A percentile compares a stretch with the other conserved stretches of the same genome.
phyloP scores from a whole-genome alignment of 2,797 vertebrate genomes.

The Numenius phaeopus region DNA sequence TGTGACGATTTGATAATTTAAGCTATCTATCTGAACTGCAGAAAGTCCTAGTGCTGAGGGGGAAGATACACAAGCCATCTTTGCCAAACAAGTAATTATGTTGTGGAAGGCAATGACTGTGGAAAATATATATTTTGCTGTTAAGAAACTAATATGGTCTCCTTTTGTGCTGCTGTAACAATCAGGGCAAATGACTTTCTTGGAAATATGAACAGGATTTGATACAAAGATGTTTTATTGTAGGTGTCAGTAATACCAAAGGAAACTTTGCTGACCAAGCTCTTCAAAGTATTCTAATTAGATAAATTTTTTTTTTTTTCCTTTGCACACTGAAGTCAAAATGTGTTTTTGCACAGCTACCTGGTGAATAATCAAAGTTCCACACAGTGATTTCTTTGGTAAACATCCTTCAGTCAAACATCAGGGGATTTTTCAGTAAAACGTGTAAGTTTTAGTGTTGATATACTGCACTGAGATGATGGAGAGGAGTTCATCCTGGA shows the following conservation, averaged over 20 bases:
- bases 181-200: neutral
- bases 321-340: neutral
- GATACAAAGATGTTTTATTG: neutral
- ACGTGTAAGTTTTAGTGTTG: neutral
- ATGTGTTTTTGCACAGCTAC: neutral
- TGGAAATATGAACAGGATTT: neutral
- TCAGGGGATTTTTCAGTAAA: neutral
- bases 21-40: neutral
- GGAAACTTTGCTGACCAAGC: neutral
- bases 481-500: neutral
- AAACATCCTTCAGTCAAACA: neutral
- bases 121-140: neutral
- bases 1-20: neutral
- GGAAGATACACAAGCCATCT: neutral
- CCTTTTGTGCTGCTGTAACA: neutral
- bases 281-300: neutral
- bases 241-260: neutral
- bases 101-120: neutral
- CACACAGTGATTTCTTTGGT: neutral
- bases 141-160: neutral
- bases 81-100: neutral
- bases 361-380: neutral
- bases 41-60: neutral
- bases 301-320: neutral
- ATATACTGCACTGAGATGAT: neutral